Percentiles rank a stretch among this genome's conserved stretches.
Conservation (phyloP, 2,797 vertebrate genomes). For the Peromyscus attwateri region DNA sequence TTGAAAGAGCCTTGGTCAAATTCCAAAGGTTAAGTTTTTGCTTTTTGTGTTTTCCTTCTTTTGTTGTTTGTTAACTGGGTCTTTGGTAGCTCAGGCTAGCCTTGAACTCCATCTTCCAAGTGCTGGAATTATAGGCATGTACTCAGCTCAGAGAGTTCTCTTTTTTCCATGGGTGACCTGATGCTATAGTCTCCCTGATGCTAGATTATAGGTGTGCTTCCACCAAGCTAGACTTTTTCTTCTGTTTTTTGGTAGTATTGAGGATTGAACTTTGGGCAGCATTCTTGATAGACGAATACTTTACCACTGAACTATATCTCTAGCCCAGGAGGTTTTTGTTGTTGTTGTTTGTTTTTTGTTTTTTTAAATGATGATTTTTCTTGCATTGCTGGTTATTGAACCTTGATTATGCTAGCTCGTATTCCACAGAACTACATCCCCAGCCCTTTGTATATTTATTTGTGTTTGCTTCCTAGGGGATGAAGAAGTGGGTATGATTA, state of each 20-base stretch:
- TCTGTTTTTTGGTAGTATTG: neutral
- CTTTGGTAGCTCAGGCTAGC: neutral
- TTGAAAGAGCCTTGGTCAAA: conserved; percentile 43
- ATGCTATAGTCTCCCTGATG: neutral
- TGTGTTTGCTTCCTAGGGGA: conserved; percentile 38
- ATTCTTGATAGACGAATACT: neutral
- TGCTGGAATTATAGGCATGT: neutral
- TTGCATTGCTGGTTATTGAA: neutral
- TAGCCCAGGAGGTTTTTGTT: neutral
- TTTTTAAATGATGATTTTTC: neutral
- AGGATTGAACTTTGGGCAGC: neutral
- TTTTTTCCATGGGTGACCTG: neutral
- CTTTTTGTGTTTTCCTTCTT: neutral
- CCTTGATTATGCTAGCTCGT: neutral
- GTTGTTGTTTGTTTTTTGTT: neutral
- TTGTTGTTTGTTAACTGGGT: neutral
- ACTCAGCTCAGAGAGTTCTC: neutral
- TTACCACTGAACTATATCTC: neutral
- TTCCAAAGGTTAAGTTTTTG: conserved; percentile 48
- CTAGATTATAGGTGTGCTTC: neutral
- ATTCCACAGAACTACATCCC: neutral
- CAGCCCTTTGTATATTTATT: neutral
- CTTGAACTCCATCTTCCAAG: neutral
- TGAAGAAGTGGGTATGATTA: conserved; percentile 20
- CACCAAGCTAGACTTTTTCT: neutral